These are phyloP conservation scores for Malurus cyaneus DNA, from an alignment of 2,113 vertebrate genomes.

Conservation along the genomic window DNA sequence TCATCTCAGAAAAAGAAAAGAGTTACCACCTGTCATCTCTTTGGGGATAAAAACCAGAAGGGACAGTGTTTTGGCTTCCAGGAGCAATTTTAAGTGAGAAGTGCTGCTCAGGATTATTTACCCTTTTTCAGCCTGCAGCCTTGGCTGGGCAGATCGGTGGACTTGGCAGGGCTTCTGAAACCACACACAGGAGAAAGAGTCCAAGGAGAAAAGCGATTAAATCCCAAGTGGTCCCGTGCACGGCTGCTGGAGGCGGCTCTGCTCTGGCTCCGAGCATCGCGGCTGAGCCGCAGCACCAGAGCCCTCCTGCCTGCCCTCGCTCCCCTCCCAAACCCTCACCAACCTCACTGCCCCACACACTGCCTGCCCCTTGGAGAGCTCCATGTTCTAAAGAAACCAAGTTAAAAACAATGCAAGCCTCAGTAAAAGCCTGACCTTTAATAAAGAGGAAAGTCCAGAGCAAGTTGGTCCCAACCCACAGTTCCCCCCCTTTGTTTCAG, in stretches of 20 bases:
- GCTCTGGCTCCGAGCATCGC: neutral
- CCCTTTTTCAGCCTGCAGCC: neutral
- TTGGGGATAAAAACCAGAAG: neutral
- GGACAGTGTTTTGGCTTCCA: neutral
- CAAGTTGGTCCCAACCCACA: accelerated
- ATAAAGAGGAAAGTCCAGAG: neutral
- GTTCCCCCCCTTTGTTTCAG: neutral
- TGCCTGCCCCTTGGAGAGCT: neutral
- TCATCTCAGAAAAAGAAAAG: neutral
- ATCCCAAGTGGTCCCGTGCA: neutral
- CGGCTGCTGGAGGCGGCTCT: neutral
- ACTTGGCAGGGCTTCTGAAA: neutral
- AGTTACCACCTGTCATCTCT: neutral
- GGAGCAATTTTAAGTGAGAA: neutral
- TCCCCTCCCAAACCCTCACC: neutral
- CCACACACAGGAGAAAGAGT: neutral
- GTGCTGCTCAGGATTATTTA: neutral
- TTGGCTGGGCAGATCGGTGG: neutral
- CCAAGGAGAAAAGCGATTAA: neutral
- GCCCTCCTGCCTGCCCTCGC: neutral
- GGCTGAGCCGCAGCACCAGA: neutral
- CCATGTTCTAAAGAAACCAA: neutral
- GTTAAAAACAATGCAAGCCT: neutral
- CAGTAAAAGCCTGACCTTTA: neutral
- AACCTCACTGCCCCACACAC: neutral